Conservation (phyloP, 2,797 vertebrate species). For the Pelochelys cantorii region DNA sequence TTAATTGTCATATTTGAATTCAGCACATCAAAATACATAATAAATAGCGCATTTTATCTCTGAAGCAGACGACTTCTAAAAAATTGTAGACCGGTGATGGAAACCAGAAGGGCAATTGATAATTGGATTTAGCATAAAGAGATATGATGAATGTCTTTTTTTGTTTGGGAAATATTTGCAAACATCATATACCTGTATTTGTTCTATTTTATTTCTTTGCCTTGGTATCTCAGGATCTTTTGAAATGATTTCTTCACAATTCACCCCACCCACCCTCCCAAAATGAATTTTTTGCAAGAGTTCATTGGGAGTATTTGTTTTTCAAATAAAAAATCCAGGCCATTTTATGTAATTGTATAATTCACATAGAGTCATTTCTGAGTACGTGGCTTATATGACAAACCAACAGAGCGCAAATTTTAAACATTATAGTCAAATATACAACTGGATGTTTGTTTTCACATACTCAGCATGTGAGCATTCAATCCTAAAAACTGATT, state of each 20-base stretch:
- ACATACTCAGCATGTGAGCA: background rate
- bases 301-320: background rate
- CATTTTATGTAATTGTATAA: background rate
- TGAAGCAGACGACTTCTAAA: too few relatives aligned
- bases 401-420: background rate
- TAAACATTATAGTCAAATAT: background rate
- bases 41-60: too few relatives aligned
- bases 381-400: background rate
- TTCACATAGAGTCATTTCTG: background rate
- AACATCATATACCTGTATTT: background rate
- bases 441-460: background rate
- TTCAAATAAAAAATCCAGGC: background rate
- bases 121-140: background rate
- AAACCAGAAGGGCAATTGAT: background rate
- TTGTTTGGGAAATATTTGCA: background rate
- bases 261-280: too few relatives aligned
- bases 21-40: too few relatives aligned
- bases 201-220: background rate
- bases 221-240: too few relatives aligned
- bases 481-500: background rate
- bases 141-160: background rate
- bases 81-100: too few relatives aligned
- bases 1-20: too few relatives aligned
- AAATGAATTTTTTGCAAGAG: background rate
- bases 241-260: background rate